Evolutionary conservation across 2,113 vertebrate species (phyloP).

Genomic region (Condylura cristata): DNA sequence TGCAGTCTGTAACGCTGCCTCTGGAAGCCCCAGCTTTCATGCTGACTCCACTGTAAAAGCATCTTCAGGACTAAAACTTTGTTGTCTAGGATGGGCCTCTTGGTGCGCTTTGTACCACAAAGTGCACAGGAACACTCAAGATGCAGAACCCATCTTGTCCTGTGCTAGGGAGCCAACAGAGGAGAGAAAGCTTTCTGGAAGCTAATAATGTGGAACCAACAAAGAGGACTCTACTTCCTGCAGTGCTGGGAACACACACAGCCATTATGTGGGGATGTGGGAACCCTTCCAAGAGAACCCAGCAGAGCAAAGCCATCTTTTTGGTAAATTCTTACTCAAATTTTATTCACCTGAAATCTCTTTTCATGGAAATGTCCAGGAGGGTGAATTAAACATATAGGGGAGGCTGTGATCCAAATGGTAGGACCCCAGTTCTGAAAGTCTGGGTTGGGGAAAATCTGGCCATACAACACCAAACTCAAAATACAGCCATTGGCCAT

Average conservation of each 20-base stretch:
- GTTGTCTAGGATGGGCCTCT: background rate
- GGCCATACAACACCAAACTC: background rate
- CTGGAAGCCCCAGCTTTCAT: background rate
- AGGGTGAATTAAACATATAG: background rate
- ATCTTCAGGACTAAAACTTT: background rate
- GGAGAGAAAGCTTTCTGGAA: slow-evolving; percentile 50
- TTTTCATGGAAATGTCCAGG: background rate
- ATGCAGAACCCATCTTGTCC: background rate
- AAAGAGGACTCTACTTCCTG: background rate
- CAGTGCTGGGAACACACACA: background rate
- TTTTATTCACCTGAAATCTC: slow-evolving; percentile 37
- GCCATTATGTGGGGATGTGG: background rate
- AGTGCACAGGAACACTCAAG: background rate
- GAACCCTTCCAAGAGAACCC: slow-evolving; percentile 21
- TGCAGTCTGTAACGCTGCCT: background rate
- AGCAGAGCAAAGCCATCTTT: background rate
- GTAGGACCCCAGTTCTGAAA: slow-evolving; percentile 10
- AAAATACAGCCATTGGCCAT: background rate
- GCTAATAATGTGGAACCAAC: background rate
- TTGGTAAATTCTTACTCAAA: background rate
- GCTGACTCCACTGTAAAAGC: background rate
- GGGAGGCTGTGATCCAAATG: background rate
- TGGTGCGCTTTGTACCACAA: background rate
- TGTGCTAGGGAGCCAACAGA: background rate
- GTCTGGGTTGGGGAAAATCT: background rate